Conservation (phyloP, 2,797 vertebrate species). For the Ptychadena robeensis region DNA sequence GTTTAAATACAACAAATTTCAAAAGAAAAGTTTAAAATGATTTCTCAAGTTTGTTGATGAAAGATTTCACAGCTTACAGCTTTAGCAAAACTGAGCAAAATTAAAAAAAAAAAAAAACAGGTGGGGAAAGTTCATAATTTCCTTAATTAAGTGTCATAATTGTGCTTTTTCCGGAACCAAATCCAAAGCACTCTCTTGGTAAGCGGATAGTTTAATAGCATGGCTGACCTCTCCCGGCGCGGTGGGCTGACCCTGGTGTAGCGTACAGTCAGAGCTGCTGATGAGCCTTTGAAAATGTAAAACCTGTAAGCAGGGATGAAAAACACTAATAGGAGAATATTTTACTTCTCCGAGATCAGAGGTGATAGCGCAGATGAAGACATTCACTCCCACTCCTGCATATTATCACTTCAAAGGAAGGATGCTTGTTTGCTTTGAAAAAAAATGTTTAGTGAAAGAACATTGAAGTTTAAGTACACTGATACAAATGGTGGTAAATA, state of each 20-base stretch:
- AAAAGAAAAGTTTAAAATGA: too few relatives aligned
- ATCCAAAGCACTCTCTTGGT: slow-evolving; percentile 78
- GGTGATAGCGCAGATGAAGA: slow-evolving; percentile 18
- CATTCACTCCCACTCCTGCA: background rate
- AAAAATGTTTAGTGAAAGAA: slow-evolving; percentile 31
- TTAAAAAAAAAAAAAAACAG: slow-evolving; percentile 77
- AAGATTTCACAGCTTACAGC: slow-evolving; percentile 67
- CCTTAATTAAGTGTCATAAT: slow-evolving; percentile 84
- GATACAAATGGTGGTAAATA: background rate
- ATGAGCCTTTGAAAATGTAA: slow-evolving; percentile 76
- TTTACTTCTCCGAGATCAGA: slow-evolving; percentile 43
- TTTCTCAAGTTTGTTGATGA: slow-evolving; percentile 78
- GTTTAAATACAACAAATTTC: too few relatives aligned
- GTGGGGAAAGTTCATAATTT: slow-evolving; percentile 79
- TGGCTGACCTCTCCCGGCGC: slow-evolving; percentile 75
- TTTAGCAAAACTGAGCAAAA: slow-evolving; percentile 75
- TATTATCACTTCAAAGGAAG: slow-evolving; percentile 45
- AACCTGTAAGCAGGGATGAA: slow-evolving; percentile 68
- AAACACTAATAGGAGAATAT: slow-evolving; percentile 65
- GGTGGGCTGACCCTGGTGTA: slow-evolving; percentile 67
- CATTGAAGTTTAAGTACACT: background rate
- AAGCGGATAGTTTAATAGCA: slow-evolving; percentile 80
- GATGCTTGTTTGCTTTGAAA: slow-evolving; percentile 22
- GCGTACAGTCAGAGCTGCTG: slow-evolving; percentile 69
- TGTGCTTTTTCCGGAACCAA: slow-evolving; percentile 79